Base-by-base conservation (phyloP, 2,888 invertebrate genomes). In the Agrochola macilenta region DNA sequence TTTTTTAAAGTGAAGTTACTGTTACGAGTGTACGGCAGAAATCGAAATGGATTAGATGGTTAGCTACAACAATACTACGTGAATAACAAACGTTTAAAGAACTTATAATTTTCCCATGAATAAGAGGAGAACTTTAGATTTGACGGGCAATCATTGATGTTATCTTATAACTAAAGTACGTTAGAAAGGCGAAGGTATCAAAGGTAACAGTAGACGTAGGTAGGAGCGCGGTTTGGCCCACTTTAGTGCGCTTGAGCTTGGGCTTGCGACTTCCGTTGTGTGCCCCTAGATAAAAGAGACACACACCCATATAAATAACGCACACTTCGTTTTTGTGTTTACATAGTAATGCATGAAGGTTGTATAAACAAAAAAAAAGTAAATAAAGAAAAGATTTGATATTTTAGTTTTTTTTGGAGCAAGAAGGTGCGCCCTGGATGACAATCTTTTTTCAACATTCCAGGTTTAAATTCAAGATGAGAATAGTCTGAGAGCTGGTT, bases 181-280 rank as follows among this genome's bases (percentile, higher is more conserved):
- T 87, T 94, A 93, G 94, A 95, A 95, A 95, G 94, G 93, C 91
- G 90, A 92, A 91, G 92, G 94, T 92, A 92, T 92, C 91, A 93
- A 90, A 91, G 92, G 94, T 92, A 93, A 95, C 93, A 93, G 92
- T 94, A 93, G 90, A 90, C 84, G 87, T 84, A 89, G 82, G 91
- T 89, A 88, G 83, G 76, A 80, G 85, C 91, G 90, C 87, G 92
- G 91, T 92, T 91, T 94, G 95, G 81, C 94, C 95, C 87, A 95
- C 92, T 93, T 95, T 83, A 69, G 78, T 80, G 86, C 84, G 86
- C 84, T 83, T 81, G 86, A 85, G 86, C 89, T 84, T 87, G 87
- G 90, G 91, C 89, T 85, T 77, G 88, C 84, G 83, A 92, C 93
- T 91, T 94, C 93, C 93, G 94, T 89, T 89, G 89, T 81, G 76